Base-by-base conservation (phyloP, 2,888 invertebrate species). In the Cryptocephalus primarius region DNA sequence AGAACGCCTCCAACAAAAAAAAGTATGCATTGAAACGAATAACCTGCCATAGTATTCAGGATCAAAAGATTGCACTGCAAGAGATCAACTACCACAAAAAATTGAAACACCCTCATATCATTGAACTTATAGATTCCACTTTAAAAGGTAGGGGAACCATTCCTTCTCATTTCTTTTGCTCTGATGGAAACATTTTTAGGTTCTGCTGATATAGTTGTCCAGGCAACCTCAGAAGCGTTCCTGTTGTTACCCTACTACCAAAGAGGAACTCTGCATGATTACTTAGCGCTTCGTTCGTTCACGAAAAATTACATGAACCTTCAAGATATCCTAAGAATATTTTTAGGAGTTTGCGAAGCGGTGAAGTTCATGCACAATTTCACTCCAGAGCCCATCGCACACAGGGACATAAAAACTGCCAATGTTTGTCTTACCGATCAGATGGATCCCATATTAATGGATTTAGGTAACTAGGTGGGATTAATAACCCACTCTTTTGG, bases 401-500 rank as follows among this genome's bases (percentile, higher is more conserved):
- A 89, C 64, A 77, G 91, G 60, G 91, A 92, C 69, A 66, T 92
- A 36, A 92, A 92, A 70, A 87, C 90, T 44, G 85, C 83, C 11
- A 92, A 92, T 70, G 78, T 92, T 53, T 79, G 91, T 58, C 67
- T 90, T 31, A 77, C 78, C 13, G 82, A 85, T 60, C 79, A 81
- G 44, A 75, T 77, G 62, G 77, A 76, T 43, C 84, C 89, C 1
- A 72, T 90, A 44, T 75, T 92, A 51, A 90, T 90, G 77, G 92
- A 92, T 69, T 76, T 92, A 57, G 87, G 86, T 70, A 67, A 45
- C 40, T 46, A 36, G 4, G n/a, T 36, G n/a, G 6, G 12, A 36
- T n/a, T 36, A 4, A 2, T 36, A 47, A 40, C 3, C 40, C 10
- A 6, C 13, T 8, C n/a, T 42, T 36, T 6, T 11, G 12, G 12